A percentile compares a stretch with the other conserved stretches of the same genome.
Evolutionary conservation across 64 coral and sea anemone genomes (phyloP).

Genomic region (Cladopsammia gracilis): DNA sequence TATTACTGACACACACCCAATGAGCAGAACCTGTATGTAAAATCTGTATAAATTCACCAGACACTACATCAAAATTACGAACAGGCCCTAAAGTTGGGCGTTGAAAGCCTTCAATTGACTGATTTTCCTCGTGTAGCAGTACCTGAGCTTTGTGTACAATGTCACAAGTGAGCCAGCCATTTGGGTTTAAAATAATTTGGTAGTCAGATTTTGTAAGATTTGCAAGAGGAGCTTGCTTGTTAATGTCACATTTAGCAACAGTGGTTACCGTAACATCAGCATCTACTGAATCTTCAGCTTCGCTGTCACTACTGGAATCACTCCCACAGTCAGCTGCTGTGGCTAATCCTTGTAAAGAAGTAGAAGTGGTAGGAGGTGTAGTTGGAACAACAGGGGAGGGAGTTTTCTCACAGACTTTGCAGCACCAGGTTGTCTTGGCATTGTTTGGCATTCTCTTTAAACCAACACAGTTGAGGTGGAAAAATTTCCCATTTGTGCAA

Average conservation of each 20-base stretch:
- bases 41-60: conserved; percentile 33
- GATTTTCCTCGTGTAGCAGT: conserved; percentile 14
- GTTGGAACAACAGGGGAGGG: conserved; percentile 4
- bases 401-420: conserved; percentile 13
- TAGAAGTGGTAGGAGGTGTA: conserved; percentile 37
- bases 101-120: conserved; percentile 37
- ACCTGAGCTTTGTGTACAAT: conserved; percentile 35
- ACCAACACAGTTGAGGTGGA: conserved; percentile 48
- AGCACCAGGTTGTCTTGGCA: conserved; percentile 43
- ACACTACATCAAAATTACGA: conserved; percentile 26
- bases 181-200: conserved; percentile 50
- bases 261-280: conserved; percentile 25
- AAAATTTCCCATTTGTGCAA: conserved; percentile 41
- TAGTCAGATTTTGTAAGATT: conserved; percentile 28
- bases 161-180: conserved; percentile 72
- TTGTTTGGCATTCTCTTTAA: conserved; percentile 63
- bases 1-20: conserved; percentile 47
- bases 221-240: conserved; percentile 20
- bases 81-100: conserved; percentile 6
- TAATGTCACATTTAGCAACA: conserved; percentile 7
- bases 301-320: not conserved
- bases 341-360: not conserved
- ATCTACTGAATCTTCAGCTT: conserved; percentile 8
- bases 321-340: not conserved
- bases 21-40: conserved; percentile 35